Evolutionary conservation across 2,888 invertebrate genomes (phyloP).

Genomic region (Heterodera filipjevi): DNA sequence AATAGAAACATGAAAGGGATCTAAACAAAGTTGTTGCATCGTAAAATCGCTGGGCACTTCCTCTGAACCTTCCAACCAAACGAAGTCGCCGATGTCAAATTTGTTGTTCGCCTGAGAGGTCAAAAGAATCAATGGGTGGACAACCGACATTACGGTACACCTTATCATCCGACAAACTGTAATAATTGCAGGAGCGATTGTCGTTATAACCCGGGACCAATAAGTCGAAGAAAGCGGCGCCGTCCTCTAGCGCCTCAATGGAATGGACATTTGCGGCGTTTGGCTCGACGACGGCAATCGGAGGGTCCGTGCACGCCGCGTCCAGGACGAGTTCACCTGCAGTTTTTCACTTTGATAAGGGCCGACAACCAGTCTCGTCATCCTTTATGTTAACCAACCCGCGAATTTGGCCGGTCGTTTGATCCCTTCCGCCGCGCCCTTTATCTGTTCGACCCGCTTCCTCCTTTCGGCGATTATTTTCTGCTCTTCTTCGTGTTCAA

Average conservation of each 20-base stretch:
- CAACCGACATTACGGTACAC: not conserved
- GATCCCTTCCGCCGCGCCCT: conserved; percentile 2
- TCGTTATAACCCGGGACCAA: conserved; percentile 50
- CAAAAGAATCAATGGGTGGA: not conserved
- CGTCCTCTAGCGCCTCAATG: conserved; percentile 46
- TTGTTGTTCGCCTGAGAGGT: not conserved
- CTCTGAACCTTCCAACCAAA: conserved; percentile 27
- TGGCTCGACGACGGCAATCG: conserved; percentile 41
- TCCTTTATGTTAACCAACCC: conserved; percentile 33
- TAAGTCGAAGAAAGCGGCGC: conserved; percentile 56
- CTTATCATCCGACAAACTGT: conserved; percentile 9
- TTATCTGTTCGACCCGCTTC: not conserved
- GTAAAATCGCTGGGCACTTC: conserved; percentile 20
- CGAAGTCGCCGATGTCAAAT: conserved; percentile 13
- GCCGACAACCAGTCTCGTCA: no score
- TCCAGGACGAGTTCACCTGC: conserved; percentile 31
- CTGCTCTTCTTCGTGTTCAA: conserved; percentile 37
- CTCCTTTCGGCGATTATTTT: conserved; percentile 8
- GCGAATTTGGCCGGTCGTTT: conserved; percentile 42
- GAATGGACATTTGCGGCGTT: conserved; percentile 44
- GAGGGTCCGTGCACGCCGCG: conserved; percentile 20
- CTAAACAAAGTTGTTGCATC: conserved; percentile 20
- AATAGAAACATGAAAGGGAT: not conserved
- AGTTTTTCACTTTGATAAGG: not conserved
- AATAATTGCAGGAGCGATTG: conserved; percentile 5